Evolutionary conservation across 2,888 invertebrate genomes (phyloP).

Genomic region (Tachina lurida): DNA sequence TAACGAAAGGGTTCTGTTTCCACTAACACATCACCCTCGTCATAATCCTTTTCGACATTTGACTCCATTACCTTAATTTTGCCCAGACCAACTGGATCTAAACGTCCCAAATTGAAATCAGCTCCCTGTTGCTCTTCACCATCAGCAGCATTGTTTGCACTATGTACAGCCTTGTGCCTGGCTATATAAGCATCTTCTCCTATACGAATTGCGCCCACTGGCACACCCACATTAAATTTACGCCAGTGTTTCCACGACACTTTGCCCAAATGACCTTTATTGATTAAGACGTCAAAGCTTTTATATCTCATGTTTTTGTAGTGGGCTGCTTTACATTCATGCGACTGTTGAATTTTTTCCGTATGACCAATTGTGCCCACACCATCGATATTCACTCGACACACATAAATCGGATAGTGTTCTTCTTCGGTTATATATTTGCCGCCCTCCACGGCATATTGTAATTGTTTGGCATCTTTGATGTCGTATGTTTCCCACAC

Average conservation of each 20-base stretch:
- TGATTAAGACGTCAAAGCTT: constrained; percentile 89
- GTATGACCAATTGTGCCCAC: constrained; percentile 88
- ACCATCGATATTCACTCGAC: constrained; percentile 88
- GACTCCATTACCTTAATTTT: constrained; percentile 88
- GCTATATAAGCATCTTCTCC: constrained; percentile 83
- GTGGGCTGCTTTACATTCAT: constrained; percentile 87
- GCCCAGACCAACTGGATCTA: constrained; percentile 88
- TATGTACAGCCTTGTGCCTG: constrained; percentile 78
- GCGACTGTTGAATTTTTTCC: constrained; percentile 83
- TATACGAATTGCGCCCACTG: constrained; percentile 87
- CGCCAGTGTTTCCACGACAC: constrained; percentile 91
- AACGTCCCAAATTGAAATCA: constrained; percentile 86
- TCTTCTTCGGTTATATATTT: constrained; percentile 81
- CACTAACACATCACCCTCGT: constrained; percentile 89
- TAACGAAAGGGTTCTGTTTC: constrained; percentile 92
- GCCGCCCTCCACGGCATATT: constrained; percentile 88
- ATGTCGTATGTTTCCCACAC: constrained; percentile 87
- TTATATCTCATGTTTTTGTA: constrained; percentile 85
- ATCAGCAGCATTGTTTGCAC: constrained; percentile 59
- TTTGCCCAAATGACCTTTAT: constrained; percentile 89
- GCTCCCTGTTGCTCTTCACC: constrained; percentile 79
- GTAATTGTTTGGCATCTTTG: constrained; percentile 84
- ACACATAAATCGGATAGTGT: constrained; percentile 86
- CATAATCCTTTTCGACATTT: constrained; percentile 84
- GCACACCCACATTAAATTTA: constrained; percentile 86